Percentiles rank a stretch among this genome's conserved stretches.
These are phyloP conservation scores for Eupeodes latifasciatus DNA, from an alignment of 2,888 invertebrate genomes.

Conservation along the genomic window DNA sequence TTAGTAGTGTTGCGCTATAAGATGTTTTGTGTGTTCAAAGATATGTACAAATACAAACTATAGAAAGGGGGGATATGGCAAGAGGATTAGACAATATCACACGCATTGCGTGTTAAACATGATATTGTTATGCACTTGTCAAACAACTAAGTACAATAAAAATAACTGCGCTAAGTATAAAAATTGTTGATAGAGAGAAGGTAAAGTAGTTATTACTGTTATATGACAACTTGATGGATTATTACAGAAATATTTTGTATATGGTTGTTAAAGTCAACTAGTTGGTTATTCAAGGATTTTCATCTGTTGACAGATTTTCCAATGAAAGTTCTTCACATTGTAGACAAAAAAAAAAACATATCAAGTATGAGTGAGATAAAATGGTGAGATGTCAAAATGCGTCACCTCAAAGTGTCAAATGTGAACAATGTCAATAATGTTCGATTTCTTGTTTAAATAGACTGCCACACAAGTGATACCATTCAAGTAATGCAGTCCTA, in stretches of 20 bases:
- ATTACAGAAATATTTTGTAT: background rate
- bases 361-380: too few species aligned
- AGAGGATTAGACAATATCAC: constrained; percentile 43
- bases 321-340: too few species aligned
- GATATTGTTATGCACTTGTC: constrained; percentile 60
- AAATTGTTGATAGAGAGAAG: constrained; percentile 17
- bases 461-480: too few species aligned
- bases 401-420: too few species aligned
- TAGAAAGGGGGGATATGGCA: background rate
- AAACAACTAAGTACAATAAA: constrained; percentile 34
- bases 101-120: constrained; percentile 57
- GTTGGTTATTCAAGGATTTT: too few species aligned
- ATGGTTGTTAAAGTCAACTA: background rate
- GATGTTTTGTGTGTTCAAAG: constrained; percentile 31
- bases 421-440: too few species aligned
- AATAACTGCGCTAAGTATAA: constrained; percentile 16
- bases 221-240: constrained; percentile 29
- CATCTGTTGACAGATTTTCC: too few species aligned
- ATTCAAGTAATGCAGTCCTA: too few species aligned
- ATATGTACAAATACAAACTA: too few species aligned
- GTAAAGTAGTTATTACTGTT: constrained; percentile 16
- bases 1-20: background rate
- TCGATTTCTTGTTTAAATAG: too few species aligned
- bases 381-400: too few species aligned
- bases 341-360: too few species aligned